Evolutionary conservation across 2,113 vertebrate genomes (phyloP), one percentile per base, ranked within the genome.

Genomic region (Aptenodytes forsteri): DNA sequence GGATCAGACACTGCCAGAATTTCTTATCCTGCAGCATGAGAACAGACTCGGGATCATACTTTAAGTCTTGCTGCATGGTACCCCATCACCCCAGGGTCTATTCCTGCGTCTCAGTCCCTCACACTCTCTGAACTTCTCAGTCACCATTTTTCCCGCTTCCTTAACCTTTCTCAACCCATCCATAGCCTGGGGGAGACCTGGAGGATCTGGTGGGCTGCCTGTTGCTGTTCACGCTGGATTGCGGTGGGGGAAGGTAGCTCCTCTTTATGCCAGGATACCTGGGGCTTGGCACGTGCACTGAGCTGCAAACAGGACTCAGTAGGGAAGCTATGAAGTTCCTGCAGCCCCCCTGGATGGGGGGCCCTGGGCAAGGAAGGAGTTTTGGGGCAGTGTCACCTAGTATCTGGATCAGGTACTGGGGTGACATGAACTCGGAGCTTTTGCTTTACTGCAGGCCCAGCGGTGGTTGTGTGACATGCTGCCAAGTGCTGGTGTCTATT

Each of bases 401-500:
- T 25, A 1, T 21, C 56, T 67, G n/a, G 47, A 38, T 71, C 27
- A 25, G 56, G 22, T 58, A 29, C 42, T 20, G 52, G 13, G 10
- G 17, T 42, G 21, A 29, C 34, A 44, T 14, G 29, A 52, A 38
- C 59, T 95, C n/a, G 19, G 44, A 59, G 62, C 18, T 78, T 83
- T 32, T 64, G 6, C 86, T 78, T 75, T 47, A 10, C 55, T 77
- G 56, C 83, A 96, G 96, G 81, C 66, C n/a, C 80, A 69, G 2
- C 26, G 0, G n/a, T 1, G 5, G 3, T 30, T 79, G 36, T 46
- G 40, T n/a, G 75, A 29, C 81, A 98, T 98, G 99, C 98, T 99
- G 66, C 99, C 99, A 1, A 78, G 92, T 23, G 86, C 98, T 81
- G 99, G 98, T 27, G 94, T 97, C n/a, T 99, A 98, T 95, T 97